A percentile compares a stretch with the other conserved stretches of the same genome.
These are phyloP conservation scores for Heliconius hewitsoni DNA, from an alignment of 1,140 invertebrate genomes.

Conservation along the genomic window DNA sequence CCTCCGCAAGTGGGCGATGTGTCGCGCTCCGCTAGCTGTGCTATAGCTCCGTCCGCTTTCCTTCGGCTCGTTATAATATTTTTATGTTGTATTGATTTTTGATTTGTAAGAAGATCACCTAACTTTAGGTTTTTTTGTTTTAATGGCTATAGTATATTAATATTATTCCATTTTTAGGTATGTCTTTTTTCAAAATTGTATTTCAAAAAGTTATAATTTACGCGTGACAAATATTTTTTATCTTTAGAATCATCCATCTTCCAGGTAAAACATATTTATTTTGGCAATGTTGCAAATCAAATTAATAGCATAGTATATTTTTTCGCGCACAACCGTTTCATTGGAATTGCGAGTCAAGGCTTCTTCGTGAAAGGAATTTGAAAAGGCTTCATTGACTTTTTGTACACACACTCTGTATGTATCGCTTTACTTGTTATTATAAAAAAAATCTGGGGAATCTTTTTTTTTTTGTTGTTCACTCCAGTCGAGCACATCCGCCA, in stretches of 20 bases:
- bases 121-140: background rate
- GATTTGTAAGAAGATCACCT: slow-evolving; percentile 43
- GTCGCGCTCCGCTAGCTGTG: slow-evolving; percentile 59
- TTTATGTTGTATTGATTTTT: slow-evolving; percentile 36
- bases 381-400: slow-evolving; percentile 37
- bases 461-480: slow-evolving; percentile 22
- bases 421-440: slow-evolving; percentile 28
- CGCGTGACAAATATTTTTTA: background rate
- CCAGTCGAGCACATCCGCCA: slow-evolving; percentile 38
- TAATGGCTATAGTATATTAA: background rate
- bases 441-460: slow-evolving; percentile 27
- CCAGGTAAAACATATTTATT: background rate
- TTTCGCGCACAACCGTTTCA: slow-evolving; percentile 55
- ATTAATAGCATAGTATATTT: slow-evolving; percentile 39
- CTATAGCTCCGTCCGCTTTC: slow-evolving; percentile 48
- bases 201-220: background rate
- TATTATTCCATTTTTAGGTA: background rate
- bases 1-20: slow-evolving; percentile 60
- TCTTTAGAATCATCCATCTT: background rate
- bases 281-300: slow-evolving; percentile 39
- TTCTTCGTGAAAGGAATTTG: slow-evolving; percentile 59
- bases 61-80: slow-evolving; percentile 48
- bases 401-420: slow-evolving; percentile 13
- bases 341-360: slow-evolving; percentile 65
- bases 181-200: background rate